phyloP scores from a whole-genome alignment of 1,140 invertebrate species.

The Sitophilus oryzae region DNA sequence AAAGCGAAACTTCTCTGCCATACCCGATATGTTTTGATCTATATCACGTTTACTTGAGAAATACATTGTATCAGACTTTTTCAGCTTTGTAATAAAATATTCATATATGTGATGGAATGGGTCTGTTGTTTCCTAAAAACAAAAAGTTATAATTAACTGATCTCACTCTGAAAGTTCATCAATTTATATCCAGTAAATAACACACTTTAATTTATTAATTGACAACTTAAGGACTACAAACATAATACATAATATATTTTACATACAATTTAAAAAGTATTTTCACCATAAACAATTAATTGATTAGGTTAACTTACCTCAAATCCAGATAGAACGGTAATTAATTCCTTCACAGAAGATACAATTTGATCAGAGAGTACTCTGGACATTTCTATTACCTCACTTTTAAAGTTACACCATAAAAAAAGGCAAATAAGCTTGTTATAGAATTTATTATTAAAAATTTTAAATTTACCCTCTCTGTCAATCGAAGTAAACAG shows the following conservation, averaged over 20 bases:
- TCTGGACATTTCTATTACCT: slow-evolving; percentile 18
- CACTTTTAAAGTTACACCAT: not conserved
- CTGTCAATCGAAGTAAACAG: too few species aligned
- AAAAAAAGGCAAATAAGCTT: too few species aligned
- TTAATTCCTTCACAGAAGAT: slow-evolving; percentile 24
- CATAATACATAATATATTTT: not conserved
- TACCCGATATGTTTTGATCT: slow-evolving; percentile 31
- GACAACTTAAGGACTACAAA: too few species aligned
- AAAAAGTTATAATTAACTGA: not conserved
- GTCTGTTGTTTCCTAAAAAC: slow-evolving; percentile 30
- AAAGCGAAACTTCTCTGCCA: slow-evolving; percentile 38
- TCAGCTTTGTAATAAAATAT: slow-evolving; percentile 23
- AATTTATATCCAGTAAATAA: too few species aligned
- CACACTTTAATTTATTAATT: not conserved
- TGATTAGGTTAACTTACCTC: slow-evolving; percentile 27
- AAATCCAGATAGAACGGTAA: slow-evolving; percentile 27
- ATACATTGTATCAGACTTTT: slow-evolving; percentile 34
- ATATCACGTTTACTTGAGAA: slow-evolving; percentile 36
- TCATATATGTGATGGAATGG: slow-evolving; percentile 31
- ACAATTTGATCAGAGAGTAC: slow-evolving; percentile 16
- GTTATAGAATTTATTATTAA: too few species aligned
- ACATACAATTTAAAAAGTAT: not conserved
- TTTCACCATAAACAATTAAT: not conserved
- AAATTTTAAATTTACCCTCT: too few species aligned
- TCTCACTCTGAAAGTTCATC: too few species aligned